A percentile compares a stretch with the other conserved stretches of the same genome.
Evolutionary conservation across 2,888 invertebrate genomes (phyloP).

Genomic region (Neoitamus cyanurus): DNA sequence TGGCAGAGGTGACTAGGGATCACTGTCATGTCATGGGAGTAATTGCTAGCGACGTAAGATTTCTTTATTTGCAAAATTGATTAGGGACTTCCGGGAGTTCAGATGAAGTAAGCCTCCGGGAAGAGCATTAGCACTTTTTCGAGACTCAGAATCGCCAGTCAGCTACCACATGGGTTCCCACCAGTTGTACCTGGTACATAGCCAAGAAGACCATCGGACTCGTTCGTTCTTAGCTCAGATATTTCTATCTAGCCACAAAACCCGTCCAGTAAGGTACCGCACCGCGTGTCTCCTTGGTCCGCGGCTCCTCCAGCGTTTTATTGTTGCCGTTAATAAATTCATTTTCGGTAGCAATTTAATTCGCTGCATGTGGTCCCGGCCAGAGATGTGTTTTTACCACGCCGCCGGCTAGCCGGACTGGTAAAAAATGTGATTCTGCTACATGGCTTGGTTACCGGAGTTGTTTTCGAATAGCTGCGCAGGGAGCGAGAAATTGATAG

Average conservation of each 20-base stretch:
- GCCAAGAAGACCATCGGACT: neutral
- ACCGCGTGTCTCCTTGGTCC: neutral
- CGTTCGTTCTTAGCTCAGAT: neutral
- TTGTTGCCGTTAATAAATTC: constrained; percentile 50
- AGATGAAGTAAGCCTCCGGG: neutral
- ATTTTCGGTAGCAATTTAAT: constrained; percentile 54
- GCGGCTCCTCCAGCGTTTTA: neutral
- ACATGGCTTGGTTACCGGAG: neutral
- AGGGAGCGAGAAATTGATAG: constrained; percentile 33
- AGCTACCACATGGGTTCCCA: neutral
- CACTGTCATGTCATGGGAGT: neutral
- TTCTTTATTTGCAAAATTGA: neutral
- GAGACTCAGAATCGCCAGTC: neutral
- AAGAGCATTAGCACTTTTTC: neutral
- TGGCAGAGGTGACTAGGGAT: neutral
- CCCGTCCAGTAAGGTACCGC: neutral
- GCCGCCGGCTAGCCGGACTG: neutral
- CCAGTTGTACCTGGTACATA: neutral
- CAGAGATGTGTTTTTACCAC: neutral
- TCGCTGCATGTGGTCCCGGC: constrained; percentile 51
- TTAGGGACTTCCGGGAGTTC: neutral
- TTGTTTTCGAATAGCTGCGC: neutral
- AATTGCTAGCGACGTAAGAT: neutral
- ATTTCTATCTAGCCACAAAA: neutral
- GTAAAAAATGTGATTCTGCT: constrained; percentile 18